Evolutionary conservation across 2,888 invertebrate species (phyloP), one percentile per base, ranked within the genome.

Genomic region (Hirtodrosophila trivittata): DNA sequence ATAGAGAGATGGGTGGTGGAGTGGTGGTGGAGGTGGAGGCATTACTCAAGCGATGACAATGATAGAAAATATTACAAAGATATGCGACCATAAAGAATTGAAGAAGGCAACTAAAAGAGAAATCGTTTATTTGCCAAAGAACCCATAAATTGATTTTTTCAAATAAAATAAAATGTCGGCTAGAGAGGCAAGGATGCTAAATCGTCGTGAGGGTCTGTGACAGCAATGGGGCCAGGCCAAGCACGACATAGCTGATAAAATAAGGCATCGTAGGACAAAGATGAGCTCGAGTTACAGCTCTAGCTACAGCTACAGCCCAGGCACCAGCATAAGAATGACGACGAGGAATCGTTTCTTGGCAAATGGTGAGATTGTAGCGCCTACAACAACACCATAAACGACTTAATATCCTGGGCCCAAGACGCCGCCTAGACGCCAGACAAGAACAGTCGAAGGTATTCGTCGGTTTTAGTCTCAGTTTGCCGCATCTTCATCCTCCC

Each of bases 51-150:
- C 77, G 86, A 82, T 87, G 86, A 85, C 87, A 80, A 87, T 86
- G 86, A 81, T 87, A 83, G 87, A 83, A 87, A 81, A 86, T 82
- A 86, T 83, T 80, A 82, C 87, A 86, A 83, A 81, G 84, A 87
- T 86, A 87, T 83, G 86, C 76, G 86, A 49, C 80, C 78, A 87
- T 80, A 86, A 87, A 87, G 84, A 75, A 70, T 60, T 46, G 76
- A 50, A 58, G 56, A 82, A 75, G 81, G 80, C 87, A 87, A 86
- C 86, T 86, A 87, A 86, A 86, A 82, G 87, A 87, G 77, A 87
- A 87, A 87, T 87, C 87, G 87, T 87, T 87, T 87, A 86, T n/a
- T 83, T 87, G 86, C 88, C 75, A 84, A 87, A 84, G 83, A 84
- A 69, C 65, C 87, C 83, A 83, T 83, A 83, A 83, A 83, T 83